These are phyloP conservation scores for Tursiops truncatus DNA, from an alignment of 2,113 vertebrate genomes.

Conservation along the genomic window DNA sequence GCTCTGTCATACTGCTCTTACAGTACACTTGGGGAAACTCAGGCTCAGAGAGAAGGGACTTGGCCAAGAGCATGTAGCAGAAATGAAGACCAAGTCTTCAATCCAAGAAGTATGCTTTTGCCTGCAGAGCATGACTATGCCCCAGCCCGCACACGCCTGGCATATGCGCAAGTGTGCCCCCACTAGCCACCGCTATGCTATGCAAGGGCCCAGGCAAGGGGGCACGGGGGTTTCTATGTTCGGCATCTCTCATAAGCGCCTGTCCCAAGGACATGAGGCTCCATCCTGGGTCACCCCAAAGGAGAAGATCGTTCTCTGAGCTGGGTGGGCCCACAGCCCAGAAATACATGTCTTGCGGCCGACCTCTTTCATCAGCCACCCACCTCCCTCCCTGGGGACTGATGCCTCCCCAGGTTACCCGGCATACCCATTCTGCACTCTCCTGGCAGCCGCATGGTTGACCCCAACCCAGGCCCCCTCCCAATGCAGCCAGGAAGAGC, in stretches of 20 bases:
- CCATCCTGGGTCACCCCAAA: neutral
- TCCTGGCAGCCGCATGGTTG: slow-evolving; percentile 24
- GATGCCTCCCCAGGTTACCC: neutral
- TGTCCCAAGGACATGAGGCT: neutral
- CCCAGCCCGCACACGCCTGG: neutral
- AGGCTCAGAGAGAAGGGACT: neutral
- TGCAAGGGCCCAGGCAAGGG: neutral
- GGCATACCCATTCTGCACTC: neutral
- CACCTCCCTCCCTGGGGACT: neutral
- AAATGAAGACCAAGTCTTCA: neutral
- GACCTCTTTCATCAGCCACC: neutral
- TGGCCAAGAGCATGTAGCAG: neutral
- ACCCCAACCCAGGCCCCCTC: slow-evolving; percentile 33
- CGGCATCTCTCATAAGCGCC: neutral
- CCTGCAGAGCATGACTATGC: neutral
- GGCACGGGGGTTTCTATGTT: neutral
- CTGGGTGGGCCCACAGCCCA: neutral
- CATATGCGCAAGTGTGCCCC: neutral
- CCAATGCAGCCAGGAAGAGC: slow-evolving; percentile 15
- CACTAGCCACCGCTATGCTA: rapidly evolving
- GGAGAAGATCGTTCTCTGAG: neutral
- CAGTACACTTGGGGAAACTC: neutral
- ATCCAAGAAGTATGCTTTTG: neutral
- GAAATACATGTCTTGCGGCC: neutral
- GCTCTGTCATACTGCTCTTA: neutral